Conservation (phyloP, 2,113 vertebrate species). For the Ammospiza caudacuta region DNA sequence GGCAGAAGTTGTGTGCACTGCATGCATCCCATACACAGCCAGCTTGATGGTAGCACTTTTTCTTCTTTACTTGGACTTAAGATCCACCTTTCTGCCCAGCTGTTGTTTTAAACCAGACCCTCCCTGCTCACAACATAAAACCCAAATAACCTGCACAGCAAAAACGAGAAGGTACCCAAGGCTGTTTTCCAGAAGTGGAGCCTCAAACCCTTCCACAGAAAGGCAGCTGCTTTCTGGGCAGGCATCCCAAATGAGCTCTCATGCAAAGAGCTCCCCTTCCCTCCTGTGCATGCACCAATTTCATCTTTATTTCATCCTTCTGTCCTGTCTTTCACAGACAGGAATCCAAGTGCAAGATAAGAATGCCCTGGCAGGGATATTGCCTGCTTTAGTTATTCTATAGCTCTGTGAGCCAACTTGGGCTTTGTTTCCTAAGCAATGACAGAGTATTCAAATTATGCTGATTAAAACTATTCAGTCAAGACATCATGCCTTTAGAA, state of each 20-base stretch:
- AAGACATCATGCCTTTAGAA: background rate
- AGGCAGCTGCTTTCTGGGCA: background rate
- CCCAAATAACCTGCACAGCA: background rate
- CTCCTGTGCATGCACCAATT: background rate
- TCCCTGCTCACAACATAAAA: background rate
- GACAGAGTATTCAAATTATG: background rate
- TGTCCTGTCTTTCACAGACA: background rate
- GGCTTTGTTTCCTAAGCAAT: conserved; percentile 1
- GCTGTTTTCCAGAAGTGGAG: background rate
- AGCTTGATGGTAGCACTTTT: background rate
- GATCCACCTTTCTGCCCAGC: background rate
- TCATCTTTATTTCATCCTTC: background rate
- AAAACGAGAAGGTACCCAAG: background rate
- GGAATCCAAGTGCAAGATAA: background rate
- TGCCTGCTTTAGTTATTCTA: background rate
- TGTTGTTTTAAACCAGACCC: background rate
- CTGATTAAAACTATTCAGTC: conserved; percentile 41
- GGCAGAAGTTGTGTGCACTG: background rate
- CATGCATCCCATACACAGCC: rapidly evolving
- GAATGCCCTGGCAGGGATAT: background rate
- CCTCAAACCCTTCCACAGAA: background rate
- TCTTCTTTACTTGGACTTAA: background rate
- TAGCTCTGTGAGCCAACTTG: background rate
- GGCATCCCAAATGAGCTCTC: background rate
- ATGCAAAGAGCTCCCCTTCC: background rate